Base-by-base conservation (phyloP, 2,113 vertebrate species). In the Xiphorhynchus elegans region DNA sequence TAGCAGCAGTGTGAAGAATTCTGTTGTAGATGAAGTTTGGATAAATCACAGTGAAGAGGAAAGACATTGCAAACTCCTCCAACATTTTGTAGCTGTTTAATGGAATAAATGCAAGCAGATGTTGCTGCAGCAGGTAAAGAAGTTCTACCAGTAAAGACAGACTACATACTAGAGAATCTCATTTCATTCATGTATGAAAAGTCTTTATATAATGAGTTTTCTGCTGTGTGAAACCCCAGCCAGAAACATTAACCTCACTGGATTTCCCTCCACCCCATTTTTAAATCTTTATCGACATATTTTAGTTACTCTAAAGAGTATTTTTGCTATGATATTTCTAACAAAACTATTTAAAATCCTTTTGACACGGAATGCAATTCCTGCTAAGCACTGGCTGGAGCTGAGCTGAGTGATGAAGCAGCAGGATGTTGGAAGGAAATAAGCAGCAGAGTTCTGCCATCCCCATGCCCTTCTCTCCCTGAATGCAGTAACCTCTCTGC, bases 231-330 rank as follows among this genome's bases (percentile, higher is more conserved):
- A 74, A 89, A 55, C 17, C 16, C 18, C 11, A 70, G 17, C 28
- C 37, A 50, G 28, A 58, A 67, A 92, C 55, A 84, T 58, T 3
- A 21, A 2, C 8, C 28, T 62, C 8, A 15, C 31, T 40, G 25
- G 55, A 17, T 8, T 15, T 25, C 23, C 56, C 23, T 3, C 1
- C 11, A 4, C 3, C 1, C 11, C 2, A 2, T 37, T 78, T 66
- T 59, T 13, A 21, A 73, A 73, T 28, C 4, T 40, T 50, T 55
- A 47, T 35, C 5, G 47, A 35, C 17, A 60, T 21, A 33, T 31
- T 85, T 29, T 20, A 4, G 5, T 9, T n/a, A 53, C 29, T 2
- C 10, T 58, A 42, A 31, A 21, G 23, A 31, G 17, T 12, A 14
- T 17, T 75, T 74, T 8, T 13, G 33, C 18, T 23, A 26, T 2